phyloP scores from a whole-genome alignment of 2,113 vertebrate species.

The Rhabdomys dilectus region DNA sequence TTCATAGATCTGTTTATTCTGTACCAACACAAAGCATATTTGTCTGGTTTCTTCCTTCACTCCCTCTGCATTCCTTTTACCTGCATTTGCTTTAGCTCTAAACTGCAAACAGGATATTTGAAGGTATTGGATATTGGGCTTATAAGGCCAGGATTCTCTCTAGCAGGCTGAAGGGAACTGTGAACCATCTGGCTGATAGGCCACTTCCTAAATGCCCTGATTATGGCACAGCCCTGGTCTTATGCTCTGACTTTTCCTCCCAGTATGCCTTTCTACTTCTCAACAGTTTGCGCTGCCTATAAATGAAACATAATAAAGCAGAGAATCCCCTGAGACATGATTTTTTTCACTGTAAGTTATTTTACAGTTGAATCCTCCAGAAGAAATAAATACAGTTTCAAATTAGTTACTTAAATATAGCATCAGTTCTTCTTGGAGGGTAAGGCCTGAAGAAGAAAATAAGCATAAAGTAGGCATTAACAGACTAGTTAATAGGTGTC shows the following conservation, averaged over 20 bases:
- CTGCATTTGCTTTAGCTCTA: not conserved
- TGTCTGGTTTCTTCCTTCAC: not conserved
- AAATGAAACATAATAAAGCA: not conserved
- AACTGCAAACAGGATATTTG: not conserved
- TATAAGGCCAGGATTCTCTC: not conserved
- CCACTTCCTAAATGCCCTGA: not conserved
- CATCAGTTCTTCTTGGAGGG: not conserved
- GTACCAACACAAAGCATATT: not conserved
- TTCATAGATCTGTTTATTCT: not conserved
- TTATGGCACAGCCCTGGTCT: not conserved
- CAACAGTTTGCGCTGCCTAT: not conserved
- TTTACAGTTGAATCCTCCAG: constrained; percentile 19
- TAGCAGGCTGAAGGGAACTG: not conserved
- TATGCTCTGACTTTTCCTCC: not conserved
- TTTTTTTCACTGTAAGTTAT: constrained; percentile 36
- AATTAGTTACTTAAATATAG: not conserved
- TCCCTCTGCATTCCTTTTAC: constrained; percentile 15
- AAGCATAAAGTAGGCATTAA: not conserved
- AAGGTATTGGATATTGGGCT: not conserved
- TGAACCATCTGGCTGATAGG: not conserved
- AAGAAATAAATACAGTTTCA: not conserved
- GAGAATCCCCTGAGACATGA: not conserved
- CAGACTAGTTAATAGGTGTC: not conserved
- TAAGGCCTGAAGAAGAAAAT: not conserved
- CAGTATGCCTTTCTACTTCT: not conserved